Evolutionary conservation across 2,113 vertebrate species (phyloP), one percentile per base, ranked within the genome.

Genomic region (Pelodiscus sinensis): DNA sequence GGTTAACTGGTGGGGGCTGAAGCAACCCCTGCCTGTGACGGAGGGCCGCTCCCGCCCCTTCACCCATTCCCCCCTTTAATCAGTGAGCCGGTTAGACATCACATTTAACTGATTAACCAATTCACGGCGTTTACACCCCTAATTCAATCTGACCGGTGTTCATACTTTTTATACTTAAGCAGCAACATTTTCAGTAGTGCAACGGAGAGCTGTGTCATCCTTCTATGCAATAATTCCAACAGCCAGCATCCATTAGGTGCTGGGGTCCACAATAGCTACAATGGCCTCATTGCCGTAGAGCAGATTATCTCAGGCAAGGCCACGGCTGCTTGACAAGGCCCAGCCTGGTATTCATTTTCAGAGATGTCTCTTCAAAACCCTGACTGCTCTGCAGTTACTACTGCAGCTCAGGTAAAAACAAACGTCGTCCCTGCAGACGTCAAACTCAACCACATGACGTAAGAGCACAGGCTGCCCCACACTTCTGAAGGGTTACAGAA

Each of bases 401-500:
- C 71, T 56, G 29, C 90, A 92, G 4, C 71, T 90, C 60, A 82
- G 54, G 65, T 68, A 52, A 84, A 80, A 91, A 5, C 51, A 0
- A 2, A 65, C 77, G 81, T 68, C 56, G 75, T 6, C 16, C 44
- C 35, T 25, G 6, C 86, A 58, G 82, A 21, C 68, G 95, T 29
- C 52, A 68, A 24, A 89, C 90, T 5, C 82, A 89, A 51, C 35
- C 65, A 77, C 54, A 9, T 13, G 62, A 54, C 92, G 90, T 87
- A 85, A 85, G 85, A 95, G 18, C 84, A 95, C 71, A 22, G 0
- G 4, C 58, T 73, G 78, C 79, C 82, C 58, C 90, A 82, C 19
- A 19, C 58, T 60, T 86, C 73, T 85, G 85, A 7, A 83, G 52
- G 24, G 82, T 84, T 95, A 89, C 85, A 97, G 85, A 91, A 89